These are phyloP conservation scores for Delia radicum DNA, from an alignment of 1,140 invertebrate genomes.

Conservation along the genomic window DNA sequence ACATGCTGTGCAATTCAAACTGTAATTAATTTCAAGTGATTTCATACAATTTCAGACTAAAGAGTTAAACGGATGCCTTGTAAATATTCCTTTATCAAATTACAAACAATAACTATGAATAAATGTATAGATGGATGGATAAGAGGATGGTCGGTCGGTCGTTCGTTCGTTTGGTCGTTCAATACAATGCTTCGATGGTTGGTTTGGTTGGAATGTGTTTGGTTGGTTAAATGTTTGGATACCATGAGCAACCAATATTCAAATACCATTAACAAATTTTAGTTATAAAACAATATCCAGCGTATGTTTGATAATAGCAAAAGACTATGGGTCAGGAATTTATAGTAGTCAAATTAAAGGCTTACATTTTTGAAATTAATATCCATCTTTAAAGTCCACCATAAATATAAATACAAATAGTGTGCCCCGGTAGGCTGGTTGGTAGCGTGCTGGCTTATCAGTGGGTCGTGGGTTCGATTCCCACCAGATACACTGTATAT, in stretches of 20 bases:
- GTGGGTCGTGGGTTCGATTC: no score
- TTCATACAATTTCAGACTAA: constrained; percentile 19
- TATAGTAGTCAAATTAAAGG: no score
- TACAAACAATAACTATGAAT: constrained; percentile 8
- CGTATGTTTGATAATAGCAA: no score
- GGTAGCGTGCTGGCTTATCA: no score
- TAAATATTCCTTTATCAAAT: constrained; percentile 22
- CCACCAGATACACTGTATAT: no score
- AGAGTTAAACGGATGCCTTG: constrained; percentile 21
- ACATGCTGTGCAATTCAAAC: constrained; percentile 12
- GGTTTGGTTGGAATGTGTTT: no score
- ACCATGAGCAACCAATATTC: constrained; percentile 3
- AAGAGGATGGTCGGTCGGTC: neutral
- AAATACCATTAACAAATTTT: neutral
- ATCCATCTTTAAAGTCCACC: no score
- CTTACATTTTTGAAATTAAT: no score
- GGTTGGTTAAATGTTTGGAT: neutral
- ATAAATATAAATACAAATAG: no score
- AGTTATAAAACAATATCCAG: neutral
- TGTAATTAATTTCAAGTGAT: constrained; percentile 23
- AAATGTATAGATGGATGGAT: neutral
- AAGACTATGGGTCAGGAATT: no score
- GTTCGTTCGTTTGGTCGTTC: neutral
- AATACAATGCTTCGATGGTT: no score
- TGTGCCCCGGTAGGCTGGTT: no score